phyloP scores from a whole-genome alignment of 2,797 vertebrate species.

The Pagetopsis macropterus region DNA sequence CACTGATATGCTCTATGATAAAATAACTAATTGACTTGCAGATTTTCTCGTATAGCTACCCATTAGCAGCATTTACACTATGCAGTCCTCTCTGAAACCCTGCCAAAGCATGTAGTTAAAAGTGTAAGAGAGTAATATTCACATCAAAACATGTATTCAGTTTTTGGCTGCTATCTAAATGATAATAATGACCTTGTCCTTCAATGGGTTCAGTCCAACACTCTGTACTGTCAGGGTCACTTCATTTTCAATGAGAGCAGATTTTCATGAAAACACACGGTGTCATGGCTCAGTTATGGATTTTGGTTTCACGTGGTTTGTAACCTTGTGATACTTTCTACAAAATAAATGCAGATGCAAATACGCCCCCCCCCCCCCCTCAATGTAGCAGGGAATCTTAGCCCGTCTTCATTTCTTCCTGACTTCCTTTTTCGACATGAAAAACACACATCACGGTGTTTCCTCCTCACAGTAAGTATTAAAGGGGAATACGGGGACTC shows the following conservation, averaged over 20 bases:
- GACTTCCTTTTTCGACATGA: too few species aligned
- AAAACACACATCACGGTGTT: too few species aligned
- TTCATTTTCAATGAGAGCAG: neutral
- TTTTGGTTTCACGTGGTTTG: too few species aligned
- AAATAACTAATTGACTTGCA: neutral
- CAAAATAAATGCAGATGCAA: too few species aligned
- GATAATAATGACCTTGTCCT: neutral
- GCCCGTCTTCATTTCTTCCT: too few species aligned
- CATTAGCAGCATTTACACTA: conserved; percentile 17
- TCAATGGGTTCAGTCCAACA: neutral
- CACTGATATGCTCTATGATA: neutral
- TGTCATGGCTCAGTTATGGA: neutral
- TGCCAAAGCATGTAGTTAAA: conserved; percentile 9
- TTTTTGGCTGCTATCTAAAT: neutral
- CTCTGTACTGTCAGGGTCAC: neutral
- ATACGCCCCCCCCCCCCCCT: too few species aligned
- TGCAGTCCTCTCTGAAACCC: neutral
- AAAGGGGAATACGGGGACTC: neutral
- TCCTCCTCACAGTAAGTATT: neutral
- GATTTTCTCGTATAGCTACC: neutral
- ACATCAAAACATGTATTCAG: neutral
- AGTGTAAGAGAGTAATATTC: neutral
- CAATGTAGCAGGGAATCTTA: too few species aligned
- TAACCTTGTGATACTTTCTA: too few species aligned
- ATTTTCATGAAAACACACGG: neutral